phyloP scores from a whole-genome alignment of 2,113 vertebrate species.

The Mastomys natalensis region DNA sequence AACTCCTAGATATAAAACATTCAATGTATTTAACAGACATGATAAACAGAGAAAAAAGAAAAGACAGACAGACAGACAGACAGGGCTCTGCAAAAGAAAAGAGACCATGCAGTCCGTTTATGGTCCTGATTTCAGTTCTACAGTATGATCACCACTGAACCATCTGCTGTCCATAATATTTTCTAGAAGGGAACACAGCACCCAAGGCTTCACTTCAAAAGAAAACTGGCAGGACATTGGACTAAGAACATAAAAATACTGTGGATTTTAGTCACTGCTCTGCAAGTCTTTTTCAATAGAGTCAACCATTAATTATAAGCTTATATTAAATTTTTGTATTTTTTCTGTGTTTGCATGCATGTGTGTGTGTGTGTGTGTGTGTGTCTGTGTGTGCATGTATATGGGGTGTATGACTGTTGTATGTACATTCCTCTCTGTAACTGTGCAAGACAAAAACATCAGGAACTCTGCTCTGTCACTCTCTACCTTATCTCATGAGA shows the following conservation, averaged over 20 bases:
- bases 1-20: background rate
- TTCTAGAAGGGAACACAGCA: background rate
- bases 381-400: background rate
- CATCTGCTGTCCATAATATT: background rate
- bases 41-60: background rate
- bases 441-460: background rate
- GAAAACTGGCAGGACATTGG: background rate
- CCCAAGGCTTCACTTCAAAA: background rate
- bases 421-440: background rate
- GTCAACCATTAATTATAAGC: background rate
- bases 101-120: background rate
- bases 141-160: accelerated
- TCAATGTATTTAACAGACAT: background rate
- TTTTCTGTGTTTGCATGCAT: no score
- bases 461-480: background rate
- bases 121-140: background rate
- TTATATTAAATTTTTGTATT: background rate
- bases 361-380: background rate
- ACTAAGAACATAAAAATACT: background rate
- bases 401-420: no score
- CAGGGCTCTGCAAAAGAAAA: background rate
- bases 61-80: background rate
- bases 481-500: background rate
- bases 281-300: background rate
- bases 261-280: background rate